These are phyloP conservation scores for Climacteris rufus DNA, from an alignment of 2,113 vertebrate species.

Conservation along the genomic window DNA sequence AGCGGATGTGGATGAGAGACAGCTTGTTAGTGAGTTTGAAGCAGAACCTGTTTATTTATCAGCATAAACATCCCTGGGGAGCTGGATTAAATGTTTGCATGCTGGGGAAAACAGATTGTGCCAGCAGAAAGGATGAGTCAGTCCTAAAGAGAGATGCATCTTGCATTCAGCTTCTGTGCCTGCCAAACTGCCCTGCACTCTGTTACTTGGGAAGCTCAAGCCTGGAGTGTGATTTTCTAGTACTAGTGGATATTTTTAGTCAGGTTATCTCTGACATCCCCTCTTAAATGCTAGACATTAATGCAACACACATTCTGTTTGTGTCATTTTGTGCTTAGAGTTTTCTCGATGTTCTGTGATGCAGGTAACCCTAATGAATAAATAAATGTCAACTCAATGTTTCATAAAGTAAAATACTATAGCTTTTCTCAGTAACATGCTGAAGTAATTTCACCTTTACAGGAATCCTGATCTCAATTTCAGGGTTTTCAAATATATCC, in stretches of 20 bases:
- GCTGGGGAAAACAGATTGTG: constrained; percentile 9
- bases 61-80: not conserved
- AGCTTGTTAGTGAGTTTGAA: not conserved
- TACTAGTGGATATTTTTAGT: constrained; percentile 8
- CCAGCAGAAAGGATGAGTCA: constrained; percentile 39
- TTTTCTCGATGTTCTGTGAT: not conserved
- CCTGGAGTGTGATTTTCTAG: not conserved
- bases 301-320: not conserved
- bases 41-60: not conserved
- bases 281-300: not conserved
- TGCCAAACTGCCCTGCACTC: not conserved
- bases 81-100: not conserved
- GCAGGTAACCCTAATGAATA: constrained; percentile 19
- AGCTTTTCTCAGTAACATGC: not conserved
- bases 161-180: not conserved
- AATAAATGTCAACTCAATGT: not conserved
- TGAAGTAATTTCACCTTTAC: constrained; percentile 16
- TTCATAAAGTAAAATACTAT: constrained; percentile 14
- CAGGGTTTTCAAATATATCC: not conserved
- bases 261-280: not conserved
- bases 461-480: constrained; percentile 12
- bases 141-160: not conserved
- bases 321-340: constrained; percentile 12
- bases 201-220: not conserved
- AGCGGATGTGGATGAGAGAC: not conserved